Percentiles rank a stretch among this genome's conserved stretches.
Conservation (phyloP, 2,113 vertebrate species). For the Brienomyrus brachyistius region DNA sequence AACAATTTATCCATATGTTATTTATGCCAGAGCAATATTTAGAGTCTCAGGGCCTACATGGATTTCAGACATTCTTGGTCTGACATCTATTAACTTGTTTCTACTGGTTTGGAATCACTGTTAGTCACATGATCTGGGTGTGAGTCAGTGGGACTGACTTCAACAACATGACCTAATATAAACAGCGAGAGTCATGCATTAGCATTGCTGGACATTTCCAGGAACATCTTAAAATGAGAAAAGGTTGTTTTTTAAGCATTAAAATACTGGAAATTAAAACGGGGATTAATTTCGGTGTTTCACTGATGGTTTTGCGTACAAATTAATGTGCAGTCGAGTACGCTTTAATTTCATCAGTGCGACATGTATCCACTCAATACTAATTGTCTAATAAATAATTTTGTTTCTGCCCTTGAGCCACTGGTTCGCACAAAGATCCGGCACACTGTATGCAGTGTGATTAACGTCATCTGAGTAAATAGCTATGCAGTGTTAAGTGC, state of each 20-base stretch:
- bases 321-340: background rate
- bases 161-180: background rate
- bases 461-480: background rate
- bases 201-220: background rate
- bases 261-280: background rate
- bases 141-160: background rate
- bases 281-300: background rate
- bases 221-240: background rate
- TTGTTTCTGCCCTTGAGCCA: background rate
- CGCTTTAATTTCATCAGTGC: background rate
- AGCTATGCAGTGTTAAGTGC: background rate
- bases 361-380: background rate
- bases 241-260: background rate
- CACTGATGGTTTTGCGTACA: background rate
- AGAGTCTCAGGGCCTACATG: background rate
- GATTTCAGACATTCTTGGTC: background rate
- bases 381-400: slow-evolving; percentile 3
- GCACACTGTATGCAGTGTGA: background rate
- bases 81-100: background rate
- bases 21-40: slow-evolving; percentile 1
- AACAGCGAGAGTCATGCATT: background rate
- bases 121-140: background rate
- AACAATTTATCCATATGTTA: slow-evolving; percentile 7
- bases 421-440: background rate
- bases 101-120: background rate